Percentiles rank a stretch among this genome's conserved stretches.
These are phyloP conservation scores for Fragum sueziense DNA, from an alignment of 2,888 invertebrate species.

Conservation along the genomic window DNA sequence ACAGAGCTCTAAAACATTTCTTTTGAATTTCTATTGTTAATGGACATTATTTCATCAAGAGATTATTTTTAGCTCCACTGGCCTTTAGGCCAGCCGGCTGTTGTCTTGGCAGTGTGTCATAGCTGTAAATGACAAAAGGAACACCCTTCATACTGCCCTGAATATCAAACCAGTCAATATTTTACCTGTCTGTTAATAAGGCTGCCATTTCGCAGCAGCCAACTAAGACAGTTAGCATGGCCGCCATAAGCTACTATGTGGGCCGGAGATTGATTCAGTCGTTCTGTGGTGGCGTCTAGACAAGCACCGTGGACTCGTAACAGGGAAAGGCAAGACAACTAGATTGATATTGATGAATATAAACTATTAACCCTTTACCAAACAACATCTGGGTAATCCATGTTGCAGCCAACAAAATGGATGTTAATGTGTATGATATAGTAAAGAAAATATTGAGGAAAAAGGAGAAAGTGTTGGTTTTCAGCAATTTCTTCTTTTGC, in stretches of 20 bases:
- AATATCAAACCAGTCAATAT: not conserved
- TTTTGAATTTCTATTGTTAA: too few relatives aligned
- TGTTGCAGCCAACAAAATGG: too few relatives aligned
- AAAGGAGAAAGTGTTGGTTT: too few relatives aligned
- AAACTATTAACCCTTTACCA: not conserved
- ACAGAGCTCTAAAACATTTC: too few relatives aligned
- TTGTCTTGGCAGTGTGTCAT: too few relatives aligned
- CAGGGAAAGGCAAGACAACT: conserved; percentile 76
- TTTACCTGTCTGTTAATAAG: conserved; percentile 78
- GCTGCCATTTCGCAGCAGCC: conserved; percentile 80
- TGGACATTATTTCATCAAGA: too few relatives aligned
- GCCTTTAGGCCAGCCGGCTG: too few relatives aligned
- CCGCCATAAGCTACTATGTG: conserved; percentile 81
- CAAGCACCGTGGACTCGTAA: conserved; percentile 68
- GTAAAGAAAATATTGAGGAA: too few relatives aligned
- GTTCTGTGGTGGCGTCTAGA: conserved; percentile 71
- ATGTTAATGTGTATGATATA: too few relatives aligned
- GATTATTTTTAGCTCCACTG: too few relatives aligned
- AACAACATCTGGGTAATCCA: not conserved
- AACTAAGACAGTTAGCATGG: conserved; percentile 79
- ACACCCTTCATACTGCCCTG: not conserved
- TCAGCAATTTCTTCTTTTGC: too few relatives aligned
- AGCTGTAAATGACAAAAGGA: too few relatives aligned
- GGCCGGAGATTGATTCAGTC: conserved; percentile 79
- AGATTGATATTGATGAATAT: conserved; percentile 34